A percentile compares a stretch with the other conserved stretches of the same genome.
Conservation (phyloP, 2,797 vertebrate species). For the Helostoma temminkii region DNA sequence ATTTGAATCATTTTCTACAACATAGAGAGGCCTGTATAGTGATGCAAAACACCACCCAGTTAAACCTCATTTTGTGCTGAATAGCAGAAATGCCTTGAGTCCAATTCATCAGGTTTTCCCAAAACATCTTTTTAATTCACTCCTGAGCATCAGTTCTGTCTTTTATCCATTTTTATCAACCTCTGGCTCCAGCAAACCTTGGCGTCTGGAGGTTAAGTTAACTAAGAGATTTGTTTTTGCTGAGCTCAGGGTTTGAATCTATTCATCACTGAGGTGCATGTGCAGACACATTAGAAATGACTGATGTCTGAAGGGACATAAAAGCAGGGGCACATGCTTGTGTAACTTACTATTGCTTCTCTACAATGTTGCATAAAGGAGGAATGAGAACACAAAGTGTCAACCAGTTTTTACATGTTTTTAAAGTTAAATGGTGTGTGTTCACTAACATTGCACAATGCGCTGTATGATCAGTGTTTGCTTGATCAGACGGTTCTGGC, state of each 20-base stretch:
- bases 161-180: not conserved
- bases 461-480: not conserved
- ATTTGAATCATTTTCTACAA: conserved; percentile 19
- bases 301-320: not conserved
- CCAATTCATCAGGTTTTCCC: too few relatives aligned
- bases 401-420: not conserved
- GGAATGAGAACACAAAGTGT: not conserved
- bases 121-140: not conserved
- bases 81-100: accelerated
- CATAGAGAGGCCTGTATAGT: not conserved
- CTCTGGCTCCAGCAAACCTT: conserved; percentile 31
- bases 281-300: conserved; percentile 28
- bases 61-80: not conserved
- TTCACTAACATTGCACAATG: not conserved
- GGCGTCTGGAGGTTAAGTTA: not conserved
- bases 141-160: not conserved
- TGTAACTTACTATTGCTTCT: not conserved
- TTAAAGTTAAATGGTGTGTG: too few relatives aligned
- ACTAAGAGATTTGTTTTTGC: not conserved
- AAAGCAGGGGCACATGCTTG: conserved; percentile 2
- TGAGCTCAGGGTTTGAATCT: not conserved
- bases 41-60: not conserved
- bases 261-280: conserved; percentile 37
- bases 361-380: not conserved
- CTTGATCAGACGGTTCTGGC: conserved; percentile 24